Evolutionary conservation across 1,140 invertebrate genomes (phyloP).

Genomic region (Tetranychus urticae): DNA sequence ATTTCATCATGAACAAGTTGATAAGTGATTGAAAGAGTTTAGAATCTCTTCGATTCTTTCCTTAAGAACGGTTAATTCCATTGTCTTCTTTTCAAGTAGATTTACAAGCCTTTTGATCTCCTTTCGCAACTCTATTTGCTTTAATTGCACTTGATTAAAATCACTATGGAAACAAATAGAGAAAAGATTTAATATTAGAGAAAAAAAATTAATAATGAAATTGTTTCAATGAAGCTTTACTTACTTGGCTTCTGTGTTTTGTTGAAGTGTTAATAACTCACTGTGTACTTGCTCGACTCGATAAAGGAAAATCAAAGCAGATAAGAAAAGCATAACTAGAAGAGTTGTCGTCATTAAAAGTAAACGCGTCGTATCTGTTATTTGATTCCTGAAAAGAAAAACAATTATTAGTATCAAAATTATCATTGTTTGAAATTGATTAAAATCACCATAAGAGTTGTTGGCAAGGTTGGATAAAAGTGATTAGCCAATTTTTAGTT

Average conservation of each 20-base stretch:
- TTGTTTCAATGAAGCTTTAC: neutral
- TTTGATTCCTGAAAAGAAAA: neutral
- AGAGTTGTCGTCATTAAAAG: neutral
- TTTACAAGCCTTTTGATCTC: neutral
- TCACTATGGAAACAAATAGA: neutral
- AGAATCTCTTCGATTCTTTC: neutral
- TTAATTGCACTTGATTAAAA: neutral
- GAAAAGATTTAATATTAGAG: neutral
- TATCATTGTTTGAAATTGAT: neutral
- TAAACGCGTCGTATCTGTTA: neutral
- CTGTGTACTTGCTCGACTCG: neutral
- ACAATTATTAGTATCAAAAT: neutral
- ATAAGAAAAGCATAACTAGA: neutral
- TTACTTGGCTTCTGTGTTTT: neutral
- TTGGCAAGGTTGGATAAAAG: neutral
- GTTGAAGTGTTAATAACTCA: neutral
- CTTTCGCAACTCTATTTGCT: neutral
- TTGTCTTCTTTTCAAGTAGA: neutral
- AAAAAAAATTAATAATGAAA: neutral
- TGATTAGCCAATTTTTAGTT: neutral
- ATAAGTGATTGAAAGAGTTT: neutral
- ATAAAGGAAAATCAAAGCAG: neutral
- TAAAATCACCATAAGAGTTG: neutral
- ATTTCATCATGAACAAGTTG: neutral
- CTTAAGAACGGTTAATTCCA: neutral